phyloP scores from a whole-genome alignment of 2,888 invertebrate genomes.

The Volucella inflata region DNA sequence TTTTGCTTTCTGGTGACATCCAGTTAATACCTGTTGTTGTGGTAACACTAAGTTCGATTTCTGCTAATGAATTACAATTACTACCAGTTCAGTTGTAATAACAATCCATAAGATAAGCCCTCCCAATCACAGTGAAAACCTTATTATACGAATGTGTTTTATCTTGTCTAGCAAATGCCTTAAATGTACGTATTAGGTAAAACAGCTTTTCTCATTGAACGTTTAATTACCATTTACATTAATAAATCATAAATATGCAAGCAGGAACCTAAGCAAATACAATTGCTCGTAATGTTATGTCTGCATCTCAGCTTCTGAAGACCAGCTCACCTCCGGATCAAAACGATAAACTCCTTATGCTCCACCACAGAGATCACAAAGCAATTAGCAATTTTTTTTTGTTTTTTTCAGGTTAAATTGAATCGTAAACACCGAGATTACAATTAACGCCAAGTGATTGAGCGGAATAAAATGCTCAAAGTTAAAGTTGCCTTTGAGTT shows the following conservation, averaged over 20 bases:
- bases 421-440: constrained; percentile 53
- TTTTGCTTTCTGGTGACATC: too few species aligned
- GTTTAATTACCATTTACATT: constrained; percentile 54
- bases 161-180: constrained; percentile 11
- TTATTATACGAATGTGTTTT: constrained; percentile 4
- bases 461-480: constrained; percentile 36
- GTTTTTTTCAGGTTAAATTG: constrained; percentile 15
- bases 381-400: constrained; percentile 48
- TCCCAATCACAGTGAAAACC: neutral
- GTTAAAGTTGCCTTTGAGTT: neutral
- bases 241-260: constrained; percentile 49
- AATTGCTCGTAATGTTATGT: neutral
- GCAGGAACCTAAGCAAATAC: constrained; percentile 32
- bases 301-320: constrained; percentile 27
- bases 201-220: constrained; percentile 15
- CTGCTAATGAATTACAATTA: too few species aligned
- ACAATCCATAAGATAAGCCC: neutral
- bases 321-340: constrained; percentile 34
- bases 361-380: constrained; percentile 30
- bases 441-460: constrained; percentile 57
- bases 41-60: too few species aligned
- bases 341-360: constrained; percentile 41
- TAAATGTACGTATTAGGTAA: neutral
- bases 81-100: too few species aligned
- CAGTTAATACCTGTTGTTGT: too few species aligned